Conservation (phyloP, 2,888 invertebrate species). For the Blastobasis adustella region DNA sequence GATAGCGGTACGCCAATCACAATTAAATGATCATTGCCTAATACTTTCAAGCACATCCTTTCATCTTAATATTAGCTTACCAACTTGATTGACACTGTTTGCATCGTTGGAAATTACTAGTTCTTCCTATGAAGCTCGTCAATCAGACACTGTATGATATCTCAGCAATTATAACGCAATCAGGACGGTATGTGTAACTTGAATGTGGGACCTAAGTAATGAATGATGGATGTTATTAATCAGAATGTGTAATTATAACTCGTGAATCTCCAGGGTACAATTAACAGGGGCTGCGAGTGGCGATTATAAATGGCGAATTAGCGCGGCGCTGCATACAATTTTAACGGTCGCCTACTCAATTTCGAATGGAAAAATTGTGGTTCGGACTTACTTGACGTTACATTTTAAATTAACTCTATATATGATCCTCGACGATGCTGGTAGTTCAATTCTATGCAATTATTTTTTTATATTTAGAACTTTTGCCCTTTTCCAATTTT, state of each 20-base stretch:
- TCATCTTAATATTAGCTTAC: not conserved
- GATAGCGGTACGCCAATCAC: too few species aligned
- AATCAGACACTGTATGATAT: conserved; percentile 28
- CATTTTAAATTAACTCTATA: too few species aligned
- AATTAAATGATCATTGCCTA: too few species aligned
- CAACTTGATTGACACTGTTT: conserved; percentile 8
- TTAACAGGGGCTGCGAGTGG: conserved; percentile 11
- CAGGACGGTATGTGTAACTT: not conserved
- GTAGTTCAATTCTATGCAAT: too few species aligned
- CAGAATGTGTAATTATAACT: conserved; percentile 42
- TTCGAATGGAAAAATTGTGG: too few species aligned
- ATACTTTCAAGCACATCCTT: too few species aligned
- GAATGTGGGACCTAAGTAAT: conserved; percentile 11
- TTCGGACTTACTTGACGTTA: too few species aligned
- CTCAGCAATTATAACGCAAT: conserved; percentile 65
- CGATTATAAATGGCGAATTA: conserved; percentile 9
- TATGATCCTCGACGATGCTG: too few species aligned
- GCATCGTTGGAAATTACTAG: conserved; percentile 2
- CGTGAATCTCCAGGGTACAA: conserved; percentile 23
- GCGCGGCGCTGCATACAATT: conserved; percentile 2
- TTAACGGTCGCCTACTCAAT: too few species aligned
- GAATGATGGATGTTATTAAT: conserved; percentile 50
- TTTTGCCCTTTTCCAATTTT: too few species aligned
- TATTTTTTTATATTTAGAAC: too few species aligned
- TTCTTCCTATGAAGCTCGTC: conserved; percentile 3